Percentiles rank a stretch among this genome's conserved stretches.
phyloP scores from a whole-genome alignment of 2,113 vertebrate genomes.

The Urocolius indicus region DNA sequence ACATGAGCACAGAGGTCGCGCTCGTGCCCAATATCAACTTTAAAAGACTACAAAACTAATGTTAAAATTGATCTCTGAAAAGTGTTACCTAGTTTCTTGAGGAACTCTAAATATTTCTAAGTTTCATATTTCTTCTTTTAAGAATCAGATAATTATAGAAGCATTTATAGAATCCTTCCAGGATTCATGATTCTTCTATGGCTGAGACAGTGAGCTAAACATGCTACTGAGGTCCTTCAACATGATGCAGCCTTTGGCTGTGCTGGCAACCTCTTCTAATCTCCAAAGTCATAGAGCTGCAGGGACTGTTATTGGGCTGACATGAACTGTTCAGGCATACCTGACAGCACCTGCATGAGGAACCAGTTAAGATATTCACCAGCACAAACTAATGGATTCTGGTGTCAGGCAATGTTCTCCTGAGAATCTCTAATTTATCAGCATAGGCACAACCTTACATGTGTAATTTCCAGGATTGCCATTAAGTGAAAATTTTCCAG shows the following conservation, averaged over 20 bases:
- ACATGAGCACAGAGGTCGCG: not conserved
- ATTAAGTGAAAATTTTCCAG: not conserved
- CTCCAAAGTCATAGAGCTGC: not conserved
- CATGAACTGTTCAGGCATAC: too few species aligned
- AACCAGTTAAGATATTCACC: not conserved
- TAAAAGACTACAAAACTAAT: not conserved
- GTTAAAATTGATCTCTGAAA: not conserved
- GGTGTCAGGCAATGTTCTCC: not conserved
- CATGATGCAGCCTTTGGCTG: not conserved
- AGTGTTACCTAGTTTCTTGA: not conserved
- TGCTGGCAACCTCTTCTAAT: not conserved
- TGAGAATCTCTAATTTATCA: not conserved
- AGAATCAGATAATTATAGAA: not conserved
- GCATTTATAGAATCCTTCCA: not conserved
- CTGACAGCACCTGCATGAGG: too few species aligned
- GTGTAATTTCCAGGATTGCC: not conserved
- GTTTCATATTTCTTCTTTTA: not conserved
- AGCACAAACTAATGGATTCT: not conserved
- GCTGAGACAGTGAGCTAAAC: accelerated
- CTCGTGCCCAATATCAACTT: not conserved
- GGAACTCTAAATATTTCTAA: not conserved
- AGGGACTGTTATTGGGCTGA: not conserved
- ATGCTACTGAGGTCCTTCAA: not conserved
- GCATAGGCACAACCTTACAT: not conserved
- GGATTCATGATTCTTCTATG: not conserved